phyloP scores from a whole-genome alignment of 2,797 vertebrate genomes.

The Oceanodroma leucorhoa region DNA sequence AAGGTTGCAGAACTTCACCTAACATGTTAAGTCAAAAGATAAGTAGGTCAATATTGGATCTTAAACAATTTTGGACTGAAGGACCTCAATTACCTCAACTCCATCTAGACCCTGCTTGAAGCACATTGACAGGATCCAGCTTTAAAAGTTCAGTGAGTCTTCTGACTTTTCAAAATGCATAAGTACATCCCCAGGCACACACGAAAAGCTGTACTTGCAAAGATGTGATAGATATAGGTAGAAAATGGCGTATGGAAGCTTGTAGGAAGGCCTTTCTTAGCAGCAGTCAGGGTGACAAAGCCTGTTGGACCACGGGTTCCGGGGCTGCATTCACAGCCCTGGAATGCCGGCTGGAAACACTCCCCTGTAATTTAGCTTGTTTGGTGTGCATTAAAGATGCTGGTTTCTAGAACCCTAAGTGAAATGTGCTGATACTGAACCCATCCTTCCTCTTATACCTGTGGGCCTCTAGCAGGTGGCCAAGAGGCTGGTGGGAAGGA shows the following conservation, averaged over 20 bases:
- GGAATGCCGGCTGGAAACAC: neutral
- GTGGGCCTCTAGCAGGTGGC: neutral
- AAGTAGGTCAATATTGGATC: neutral
- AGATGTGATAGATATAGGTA: neutral
- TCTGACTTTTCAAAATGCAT: neutral
- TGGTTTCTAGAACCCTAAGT: neutral
- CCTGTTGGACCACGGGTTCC: neutral
- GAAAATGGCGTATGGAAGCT: neutral
- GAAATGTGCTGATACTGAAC: neutral
- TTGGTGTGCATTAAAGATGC: neutral
- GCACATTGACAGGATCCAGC: neutral
- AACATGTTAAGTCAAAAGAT: neutral
- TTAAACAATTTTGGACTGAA: neutral
- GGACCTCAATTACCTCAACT: neutral
- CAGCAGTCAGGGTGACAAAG: neutral
- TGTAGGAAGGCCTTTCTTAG: neutral
- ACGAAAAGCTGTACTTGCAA: neutral
- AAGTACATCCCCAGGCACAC: neutral
- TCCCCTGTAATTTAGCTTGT: constrained; percentile 24
- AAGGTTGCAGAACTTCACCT: neutral
- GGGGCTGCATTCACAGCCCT: neutral
- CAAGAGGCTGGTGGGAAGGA: neutral
- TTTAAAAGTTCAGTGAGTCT: neutral
- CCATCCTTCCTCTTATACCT: neutral
- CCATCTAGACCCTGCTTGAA: neutral